Evolutionary conservation across 92 coral and sea anemone genomes (phyloP).

Genomic region (Hydrozoanthus gracilis): DNA sequence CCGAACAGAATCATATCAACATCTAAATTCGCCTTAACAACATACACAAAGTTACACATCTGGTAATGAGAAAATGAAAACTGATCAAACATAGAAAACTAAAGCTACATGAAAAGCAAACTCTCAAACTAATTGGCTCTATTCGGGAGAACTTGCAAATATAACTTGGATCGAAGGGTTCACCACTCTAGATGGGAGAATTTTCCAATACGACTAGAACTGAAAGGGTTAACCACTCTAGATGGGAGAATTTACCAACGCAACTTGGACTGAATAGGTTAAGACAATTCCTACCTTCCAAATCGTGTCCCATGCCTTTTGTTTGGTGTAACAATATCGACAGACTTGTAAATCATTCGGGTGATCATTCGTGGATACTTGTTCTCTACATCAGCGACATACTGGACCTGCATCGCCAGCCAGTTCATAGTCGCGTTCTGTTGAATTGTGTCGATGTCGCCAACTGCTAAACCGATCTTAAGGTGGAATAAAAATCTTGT

Average conservation of each 20-base stretch:
- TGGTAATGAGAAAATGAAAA: too few species aligned
- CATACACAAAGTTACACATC: too few species aligned
- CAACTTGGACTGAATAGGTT: too few species aligned
- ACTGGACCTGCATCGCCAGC: slow-evolving; percentile 36
- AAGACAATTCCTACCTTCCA: background rate
- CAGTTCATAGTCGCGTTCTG: slow-evolving; percentile 33
- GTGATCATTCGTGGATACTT: slow-evolving; percentile 31
- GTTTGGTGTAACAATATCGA: slow-evolving; percentile 7
- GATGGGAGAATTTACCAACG: too few species aligned
- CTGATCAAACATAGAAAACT: too few species aligned
- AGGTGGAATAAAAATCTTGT: background rate
- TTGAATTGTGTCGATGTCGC: slow-evolving; percentile 39
- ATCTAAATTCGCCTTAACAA: too few species aligned
- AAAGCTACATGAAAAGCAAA: too few species aligned
- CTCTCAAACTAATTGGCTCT: too few species aligned
- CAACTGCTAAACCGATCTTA: slow-evolving; percentile 44
- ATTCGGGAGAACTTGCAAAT: background rate
- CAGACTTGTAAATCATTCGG: slow-evolving; percentile 20
- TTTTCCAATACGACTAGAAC: too few species aligned
- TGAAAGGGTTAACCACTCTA: too few species aligned
- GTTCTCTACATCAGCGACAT: slow-evolving; percentile 36
- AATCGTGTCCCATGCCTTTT: background rate
- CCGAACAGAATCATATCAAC: too few species aligned
- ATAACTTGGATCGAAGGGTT: background rate
- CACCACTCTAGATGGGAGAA: background rate